Base-by-base conservation (phyloP, 2,888 invertebrate genomes). In the Parnassius apollo region DNA sequence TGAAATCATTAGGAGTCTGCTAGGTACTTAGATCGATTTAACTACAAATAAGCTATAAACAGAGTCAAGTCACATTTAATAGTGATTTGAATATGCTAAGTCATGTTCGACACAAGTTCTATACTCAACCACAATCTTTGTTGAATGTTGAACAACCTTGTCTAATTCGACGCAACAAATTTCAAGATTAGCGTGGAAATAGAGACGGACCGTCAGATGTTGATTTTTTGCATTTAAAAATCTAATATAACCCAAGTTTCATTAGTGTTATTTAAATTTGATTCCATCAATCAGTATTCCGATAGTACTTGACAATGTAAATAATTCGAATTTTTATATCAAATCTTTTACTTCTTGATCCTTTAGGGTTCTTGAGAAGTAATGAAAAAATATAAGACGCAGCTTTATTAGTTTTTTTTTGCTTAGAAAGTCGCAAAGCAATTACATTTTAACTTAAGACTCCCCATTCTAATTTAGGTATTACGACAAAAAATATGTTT, bases 111-210 rank as follows among this genome's bases (percentile, higher is more conserved):
- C n/a, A 35, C 42, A n/a, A 46, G 9, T 46, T 22, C 56, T n/a
- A 46, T 9, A 25, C 11, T 46, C 56, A 22, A 12, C 7, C 10
- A 22, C 68, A 68, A 70, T 59, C 66, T 68, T 25, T 45, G 42
- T 59, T 44, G 61, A 59, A 63, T 42, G 48, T 42, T 56, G 59
- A 63, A 52, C 4, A 51, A 12, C 56, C 63, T 59, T 59, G 51
- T 52, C 63, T 59, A 63, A 63, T 63, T 51, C 51, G 42, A 56
- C 52, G 48, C 56, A 63, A 55, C 55, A 42, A 54, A 59, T 59
- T 51, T 45, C 45, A 42, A 59, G 55, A 59, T 52, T 56, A 56
- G 59, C 59, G 9, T 35, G n/a, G 11, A 56, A 59, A 63, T 63
- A 51, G 22, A 62, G 42, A 50, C 50, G 45, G 58, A 55, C 62